Base-by-base conservation (phyloP, 1,140 invertebrate species). In the Galleria mellonella region DNA sequence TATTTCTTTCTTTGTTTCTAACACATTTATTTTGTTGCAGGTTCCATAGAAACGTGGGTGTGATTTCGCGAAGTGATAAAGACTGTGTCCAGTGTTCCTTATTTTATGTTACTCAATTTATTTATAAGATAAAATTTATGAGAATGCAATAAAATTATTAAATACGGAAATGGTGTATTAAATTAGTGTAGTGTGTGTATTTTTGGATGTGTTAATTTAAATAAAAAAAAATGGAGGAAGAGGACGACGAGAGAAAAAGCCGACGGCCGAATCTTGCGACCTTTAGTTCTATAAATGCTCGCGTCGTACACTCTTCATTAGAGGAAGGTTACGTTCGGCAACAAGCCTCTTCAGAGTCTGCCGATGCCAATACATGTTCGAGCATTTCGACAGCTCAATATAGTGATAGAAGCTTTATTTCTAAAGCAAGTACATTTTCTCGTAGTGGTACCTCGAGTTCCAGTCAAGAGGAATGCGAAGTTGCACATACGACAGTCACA, bases 391-490 rank as follows among this genome's bases (percentile, higher is more conserved):
- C 75, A 23, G 78, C 82, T 44, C 76, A 85, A 32, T 84, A 72
- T 51, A 82, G 85, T 17, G 83, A 88, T 36, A 72, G 88, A 30
- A 88, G 87, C 35, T 74, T 89, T 8, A 87, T 89, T 13, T 87
- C 87, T 7, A 87, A 87, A 55, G 69, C 88, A 7, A 90, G 86
- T 41, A 88, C 89, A 33, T 91, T 90, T 47, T 90, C 91, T 0
- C 89, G 91, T 31, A 87, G 86, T 49, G 86, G 82, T 43, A 87
- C 84, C 12, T 92, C 91, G 0, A 92, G 91, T 55, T 92, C 90
- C 9, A 91, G 90, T 33, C 91, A 92, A 61, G 91, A 92, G 58
- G 91, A 92, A 38, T 91, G 91, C 53, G 91, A 89, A 51, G 74
- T 87, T 13, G 81, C 76, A 9, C 84, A 87, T 38, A 88, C 87